phyloP scores from a whole-genome alignment of 2,113 vertebrate species.

The Lycocorax pyrrhopterus region DNA sequence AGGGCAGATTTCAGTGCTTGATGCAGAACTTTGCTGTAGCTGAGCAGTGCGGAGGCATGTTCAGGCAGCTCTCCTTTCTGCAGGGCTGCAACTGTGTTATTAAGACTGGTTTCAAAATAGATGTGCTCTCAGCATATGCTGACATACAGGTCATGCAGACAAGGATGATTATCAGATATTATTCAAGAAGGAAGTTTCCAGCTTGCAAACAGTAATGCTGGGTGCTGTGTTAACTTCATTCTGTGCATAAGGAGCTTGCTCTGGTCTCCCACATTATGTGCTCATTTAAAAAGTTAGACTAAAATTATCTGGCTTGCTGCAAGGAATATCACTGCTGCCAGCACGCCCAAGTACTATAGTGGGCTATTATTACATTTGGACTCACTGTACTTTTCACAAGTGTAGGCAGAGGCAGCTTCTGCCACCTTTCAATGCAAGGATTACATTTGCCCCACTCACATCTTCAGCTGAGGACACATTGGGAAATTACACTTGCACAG shows the following conservation, averaged over 20 bases:
- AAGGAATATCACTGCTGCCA: neutral
- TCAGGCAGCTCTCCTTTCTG: neutral
- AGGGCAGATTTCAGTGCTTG: neutral
- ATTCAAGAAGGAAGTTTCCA: neutral
- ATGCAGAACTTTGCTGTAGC: neutral
- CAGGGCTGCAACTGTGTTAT: constrained; percentile 3
- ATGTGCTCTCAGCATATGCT: neutral
- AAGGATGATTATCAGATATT: neutral
- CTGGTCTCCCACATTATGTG: neutral
- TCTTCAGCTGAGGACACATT: neutral
- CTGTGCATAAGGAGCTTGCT: neutral
- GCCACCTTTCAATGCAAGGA: neutral
- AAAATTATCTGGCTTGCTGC: neutral
- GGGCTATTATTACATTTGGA: neutral
- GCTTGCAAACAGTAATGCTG: neutral
- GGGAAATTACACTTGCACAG: neutral
- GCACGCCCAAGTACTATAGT: neutral
- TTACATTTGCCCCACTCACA: neutral
- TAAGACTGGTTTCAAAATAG: neutral
- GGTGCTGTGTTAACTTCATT: neutral
- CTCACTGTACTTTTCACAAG: neutral
- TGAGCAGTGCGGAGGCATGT: neutral
- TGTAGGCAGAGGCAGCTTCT: neutral
- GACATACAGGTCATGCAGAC: neutral
- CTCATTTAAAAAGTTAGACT: neutral